These are phyloP conservation scores for Zootermopsis nevadensis DNA, from an alignment of 2,888 invertebrate genomes.

Conservation along the genomic window DNA sequence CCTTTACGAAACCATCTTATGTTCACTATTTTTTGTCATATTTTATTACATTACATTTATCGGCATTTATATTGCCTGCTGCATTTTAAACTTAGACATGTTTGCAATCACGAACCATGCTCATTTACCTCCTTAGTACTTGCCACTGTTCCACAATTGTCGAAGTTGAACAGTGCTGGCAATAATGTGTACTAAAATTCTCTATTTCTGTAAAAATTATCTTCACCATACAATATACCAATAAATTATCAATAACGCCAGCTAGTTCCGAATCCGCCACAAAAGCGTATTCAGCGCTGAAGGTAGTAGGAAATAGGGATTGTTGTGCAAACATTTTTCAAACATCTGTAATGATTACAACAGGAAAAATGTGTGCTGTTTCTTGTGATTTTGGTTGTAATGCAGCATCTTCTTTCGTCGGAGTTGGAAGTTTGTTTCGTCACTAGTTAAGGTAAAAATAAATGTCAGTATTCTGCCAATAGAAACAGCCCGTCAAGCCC, in stretches of 20 bases:
- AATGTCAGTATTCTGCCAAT: neutral
- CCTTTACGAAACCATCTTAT: no score
- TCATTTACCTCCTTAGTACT: no score
- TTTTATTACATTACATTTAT: no score
- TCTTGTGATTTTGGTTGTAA: neutral
- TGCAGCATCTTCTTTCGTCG: neutral
- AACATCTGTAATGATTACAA: neutral
- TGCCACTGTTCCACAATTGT: no score
- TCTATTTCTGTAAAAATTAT: no score
- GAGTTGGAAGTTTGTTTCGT: slow-evolving; percentile 9
- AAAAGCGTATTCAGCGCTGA: neutral
- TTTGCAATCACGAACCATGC: no score
- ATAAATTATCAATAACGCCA: neutral
- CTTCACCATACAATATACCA: neutral
- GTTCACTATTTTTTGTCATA: no score
- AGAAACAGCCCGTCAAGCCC: neutral
- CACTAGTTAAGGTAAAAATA: slow-evolving; percentile 33
- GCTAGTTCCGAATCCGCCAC: neutral
- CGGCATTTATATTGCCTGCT: no score
- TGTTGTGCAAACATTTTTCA: slow-evolving; percentile 12
- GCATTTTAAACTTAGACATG: no score
- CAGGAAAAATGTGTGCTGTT: slow-evolving; percentile 20
- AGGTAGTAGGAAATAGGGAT: neutral
- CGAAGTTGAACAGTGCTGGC: no score
- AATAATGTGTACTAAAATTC: no score